Evolutionary conservation across 2,797 vertebrate species (phyloP).

Genomic region (Tadarida brasiliensis): DNA sequence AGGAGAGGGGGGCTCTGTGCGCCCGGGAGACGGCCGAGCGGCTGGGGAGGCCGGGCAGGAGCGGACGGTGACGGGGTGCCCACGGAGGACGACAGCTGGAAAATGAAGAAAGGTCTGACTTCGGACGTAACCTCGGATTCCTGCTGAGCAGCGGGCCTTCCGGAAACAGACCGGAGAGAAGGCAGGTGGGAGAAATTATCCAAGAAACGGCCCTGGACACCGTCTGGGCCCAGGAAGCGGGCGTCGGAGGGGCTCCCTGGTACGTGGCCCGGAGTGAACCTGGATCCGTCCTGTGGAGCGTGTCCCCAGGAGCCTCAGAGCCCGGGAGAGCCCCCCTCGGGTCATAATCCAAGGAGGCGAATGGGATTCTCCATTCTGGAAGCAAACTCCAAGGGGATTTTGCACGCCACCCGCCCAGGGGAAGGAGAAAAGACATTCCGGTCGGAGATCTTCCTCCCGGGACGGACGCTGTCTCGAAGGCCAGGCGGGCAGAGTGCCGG

Average conservation of each 20-base stretch:
- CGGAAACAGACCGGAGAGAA: background rate
- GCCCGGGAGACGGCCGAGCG: background rate
- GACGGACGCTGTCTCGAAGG: background rate
- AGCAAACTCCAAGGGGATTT: rapidly evolving
- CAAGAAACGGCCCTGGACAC: rapidly evolving
- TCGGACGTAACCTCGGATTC: too few species aligned
- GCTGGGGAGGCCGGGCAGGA: background rate
- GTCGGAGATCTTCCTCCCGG: rapidly evolving
- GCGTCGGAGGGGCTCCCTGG: rapidly evolving
- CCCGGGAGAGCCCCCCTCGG: background rate
- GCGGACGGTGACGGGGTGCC: background rate
- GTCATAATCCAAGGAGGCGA: rapidly evolving
- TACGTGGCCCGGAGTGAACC: rapidly evolving
- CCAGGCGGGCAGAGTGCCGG: rapidly evolving
- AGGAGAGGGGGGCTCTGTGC: too few species aligned
- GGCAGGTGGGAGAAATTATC: too few species aligned
- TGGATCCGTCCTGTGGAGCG: rapidly evolving
- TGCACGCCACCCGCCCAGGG: background rate
- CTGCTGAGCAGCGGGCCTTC: background rate
- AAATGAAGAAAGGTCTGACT: background rate
- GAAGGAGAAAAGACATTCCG: background rate
- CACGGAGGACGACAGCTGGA: background rate
- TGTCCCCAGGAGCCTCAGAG: rapidly evolving
- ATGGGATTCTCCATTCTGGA: background rate
- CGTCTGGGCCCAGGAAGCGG: rapidly evolving